phyloP scores from a whole-genome alignment of 2,113 vertebrate species.

The Muntiacus reevesi region DNA sequence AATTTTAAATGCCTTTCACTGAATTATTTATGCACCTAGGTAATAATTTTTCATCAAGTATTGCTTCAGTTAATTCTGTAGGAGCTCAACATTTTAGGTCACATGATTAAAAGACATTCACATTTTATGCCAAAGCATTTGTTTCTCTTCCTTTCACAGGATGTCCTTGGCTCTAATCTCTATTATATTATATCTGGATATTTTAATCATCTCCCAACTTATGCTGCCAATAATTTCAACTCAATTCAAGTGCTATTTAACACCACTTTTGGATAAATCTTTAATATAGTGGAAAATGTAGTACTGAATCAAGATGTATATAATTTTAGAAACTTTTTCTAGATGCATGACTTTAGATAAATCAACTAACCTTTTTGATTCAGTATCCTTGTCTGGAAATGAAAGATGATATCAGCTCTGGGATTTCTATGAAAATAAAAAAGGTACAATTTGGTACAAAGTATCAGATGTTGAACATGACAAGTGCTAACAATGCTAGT shows the following conservation, averaged over 20 bases:
- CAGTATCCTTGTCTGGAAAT: background rate
- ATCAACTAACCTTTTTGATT: background rate
- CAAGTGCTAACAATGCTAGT: background rate
- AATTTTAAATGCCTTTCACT: background rate
- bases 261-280: background rate
- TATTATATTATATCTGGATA: background rate
- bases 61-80: background rate
- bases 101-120: background rate
- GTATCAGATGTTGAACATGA: background rate
- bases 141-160: background rate
- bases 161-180: background rate
- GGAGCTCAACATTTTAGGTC: background rate
- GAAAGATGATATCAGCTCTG: background rate
- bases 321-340: background rate
- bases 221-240: background rate
- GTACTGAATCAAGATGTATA: background rate
- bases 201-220: background rate
- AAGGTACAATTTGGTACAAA: background rate
- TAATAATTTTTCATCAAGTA: background rate
- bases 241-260: background rate
- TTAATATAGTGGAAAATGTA: background rate
- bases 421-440: background rate
- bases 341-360: background rate
- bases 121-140: background rate
- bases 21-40: background rate